Evolutionary conservation across 2,888 invertebrate species (phyloP).

Genomic region (Aplocera efformata): DNA sequence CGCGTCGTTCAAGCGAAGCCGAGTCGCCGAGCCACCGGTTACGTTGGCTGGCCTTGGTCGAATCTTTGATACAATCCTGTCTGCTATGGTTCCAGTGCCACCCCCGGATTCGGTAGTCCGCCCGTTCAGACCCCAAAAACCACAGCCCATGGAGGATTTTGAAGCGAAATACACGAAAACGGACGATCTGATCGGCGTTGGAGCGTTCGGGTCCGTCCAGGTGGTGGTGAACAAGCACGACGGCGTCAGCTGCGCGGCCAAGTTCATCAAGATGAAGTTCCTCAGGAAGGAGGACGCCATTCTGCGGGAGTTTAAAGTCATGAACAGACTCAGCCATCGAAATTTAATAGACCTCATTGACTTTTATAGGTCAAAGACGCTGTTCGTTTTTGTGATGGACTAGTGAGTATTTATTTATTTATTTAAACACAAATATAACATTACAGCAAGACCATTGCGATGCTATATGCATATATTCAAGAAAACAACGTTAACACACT

Average conservation of each 20-base stretch:
- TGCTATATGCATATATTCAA: too few relatives aligned
- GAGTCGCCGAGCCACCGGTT: too few relatives aligned
- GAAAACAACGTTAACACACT: too few relatives aligned
- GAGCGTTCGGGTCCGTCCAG: slow-evolving; percentile 36
- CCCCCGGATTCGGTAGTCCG: not conserved
- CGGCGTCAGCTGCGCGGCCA: slow-evolving; percentile 87
- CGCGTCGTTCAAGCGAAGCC: too few relatives aligned
- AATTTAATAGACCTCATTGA: slow-evolving; percentile 84
- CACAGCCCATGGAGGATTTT: slow-evolving; percentile 7
- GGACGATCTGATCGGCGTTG: slow-evolving; percentile 33
- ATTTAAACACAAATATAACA: too few relatives aligned
- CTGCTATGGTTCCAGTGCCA: slow-evolving; percentile 9
- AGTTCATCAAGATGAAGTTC: slow-evolving; percentile 88
- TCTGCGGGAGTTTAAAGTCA: slow-evolving; percentile 90
- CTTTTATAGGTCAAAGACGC: slow-evolving; percentile 30
- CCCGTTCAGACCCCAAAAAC: not conserved
- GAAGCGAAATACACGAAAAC: slow-evolving; percentile 2
- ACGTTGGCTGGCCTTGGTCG: too few relatives aligned
- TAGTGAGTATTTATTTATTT: slow-evolving; percentile 92
- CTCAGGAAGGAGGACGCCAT: slow-evolving; percentile 88
- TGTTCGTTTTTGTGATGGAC: slow-evolving; percentile 94
- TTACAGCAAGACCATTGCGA: too few relatives aligned
- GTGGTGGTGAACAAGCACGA: slow-evolving; percentile 18
- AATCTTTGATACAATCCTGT: too few relatives aligned
- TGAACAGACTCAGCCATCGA: slow-evolving; percentile 91